Percentiles rank a stretch among this genome's conserved stretches.
Evolutionary conservation across 2,888 invertebrate genomes (phyloP).

Genomic region (Blera fallax): DNA sequence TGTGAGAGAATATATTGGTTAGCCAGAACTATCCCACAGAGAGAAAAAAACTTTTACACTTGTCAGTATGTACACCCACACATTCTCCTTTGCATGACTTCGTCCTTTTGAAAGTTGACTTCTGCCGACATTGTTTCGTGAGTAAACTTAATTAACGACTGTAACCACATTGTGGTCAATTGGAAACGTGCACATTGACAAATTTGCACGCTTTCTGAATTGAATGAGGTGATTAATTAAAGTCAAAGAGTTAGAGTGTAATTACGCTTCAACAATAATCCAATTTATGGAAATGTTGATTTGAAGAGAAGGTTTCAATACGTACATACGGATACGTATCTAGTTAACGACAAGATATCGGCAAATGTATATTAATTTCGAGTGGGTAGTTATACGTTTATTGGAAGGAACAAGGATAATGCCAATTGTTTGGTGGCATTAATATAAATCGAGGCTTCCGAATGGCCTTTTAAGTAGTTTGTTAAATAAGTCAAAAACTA

Average conservation of each 20-base stretch:
- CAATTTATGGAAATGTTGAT: not conserved
- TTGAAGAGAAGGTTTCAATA: not conserved
- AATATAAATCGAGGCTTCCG: too few relatives aligned
- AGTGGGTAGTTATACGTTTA: not conserved
- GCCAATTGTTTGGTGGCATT: not conserved
- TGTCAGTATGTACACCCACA: not conserved
- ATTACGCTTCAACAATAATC: not conserved
- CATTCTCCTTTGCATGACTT: not conserved
- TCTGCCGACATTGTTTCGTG: slow-evolving; percentile 8
- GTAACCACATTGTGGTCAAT: slow-evolving; percentile 13
- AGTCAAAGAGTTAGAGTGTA: not conserved
- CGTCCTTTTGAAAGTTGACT: not conserved
- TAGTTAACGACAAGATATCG: too few relatives aligned
- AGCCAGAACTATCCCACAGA: not conserved
- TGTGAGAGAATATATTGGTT: too few relatives aligned
- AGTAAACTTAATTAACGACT: slow-evolving; percentile 26
- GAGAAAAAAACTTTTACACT: not conserved
- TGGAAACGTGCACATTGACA: slow-evolving; percentile 28
- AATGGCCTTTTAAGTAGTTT: too few relatives aligned
- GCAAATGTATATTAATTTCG: not conserved
- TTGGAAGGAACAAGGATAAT: not conserved
- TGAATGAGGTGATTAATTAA: slow-evolving; percentile 1
- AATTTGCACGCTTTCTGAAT: not conserved
- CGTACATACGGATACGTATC: not conserved
- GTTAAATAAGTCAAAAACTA: too few relatives aligned